Base-by-base conservation (phyloP, 2,113 vertebrate genomes). In the Reinhardtius hippoglossoides region DNA sequence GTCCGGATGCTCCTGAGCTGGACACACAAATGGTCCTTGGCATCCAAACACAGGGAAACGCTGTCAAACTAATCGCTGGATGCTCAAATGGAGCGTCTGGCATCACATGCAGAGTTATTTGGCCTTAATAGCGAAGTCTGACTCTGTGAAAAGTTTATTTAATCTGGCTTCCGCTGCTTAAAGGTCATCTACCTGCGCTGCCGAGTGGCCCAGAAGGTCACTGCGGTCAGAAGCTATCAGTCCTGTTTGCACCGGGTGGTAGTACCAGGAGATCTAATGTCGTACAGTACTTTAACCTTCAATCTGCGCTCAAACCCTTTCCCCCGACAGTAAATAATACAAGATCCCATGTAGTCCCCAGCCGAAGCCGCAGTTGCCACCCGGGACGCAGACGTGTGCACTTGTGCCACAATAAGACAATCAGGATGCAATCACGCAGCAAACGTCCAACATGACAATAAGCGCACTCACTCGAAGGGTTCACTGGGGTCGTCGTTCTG, bases 401-500 rank as follows among this genome's bases (percentile, higher is more conserved):
- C 10, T 46, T 5, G 44, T 46, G 3, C 12, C 44, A 15, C 67
- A 42, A 75, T 67, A 52, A 42, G 26, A 75, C 23, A 67, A 62
- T 20, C 24, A 5, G 1, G 24, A 62, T 3, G 3, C 44, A 68
- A 37, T 37, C 35, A 37, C 35, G 35, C 35, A 37, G 9, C 35
- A 37, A 37, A 37, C 2, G 35, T 37, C 35, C 35, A 37, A 37
- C 2, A 56, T 24, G 7, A 2, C 8, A 16, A 54, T 18, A 37
- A 63, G 8, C 13, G 8, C 74, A 96, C 97, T 97, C 91, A 99
- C 98, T 98, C 95, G 58, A 99, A 99, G 5, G 97, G 96, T 71
- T 98, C 96, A 5, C 98, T 99, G 89, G 95, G 94, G 90, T 99
- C 98, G 3, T 74, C 69, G 66, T 96, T 96, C 92, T 97, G 96